Evolutionary conservation across 1,140 invertebrate genomes (phyloP).

Genomic region (Lasaia peninsularis): DNA sequence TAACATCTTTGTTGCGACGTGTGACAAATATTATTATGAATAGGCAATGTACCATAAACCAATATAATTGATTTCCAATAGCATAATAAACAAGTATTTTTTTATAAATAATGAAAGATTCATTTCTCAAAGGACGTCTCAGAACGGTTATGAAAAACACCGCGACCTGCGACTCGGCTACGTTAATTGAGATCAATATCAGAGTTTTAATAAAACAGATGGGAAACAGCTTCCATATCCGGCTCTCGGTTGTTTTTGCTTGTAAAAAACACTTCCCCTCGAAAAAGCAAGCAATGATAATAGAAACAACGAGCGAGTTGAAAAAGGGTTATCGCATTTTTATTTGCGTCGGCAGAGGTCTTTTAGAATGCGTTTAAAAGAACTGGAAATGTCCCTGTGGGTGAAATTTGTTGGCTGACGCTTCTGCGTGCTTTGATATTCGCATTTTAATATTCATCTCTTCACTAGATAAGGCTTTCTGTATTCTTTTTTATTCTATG

Average conservation of each 20-base stretch:
- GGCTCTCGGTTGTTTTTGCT: constrained; percentile 52
- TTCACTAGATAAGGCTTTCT: constrained; percentile 9
- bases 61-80: no score
- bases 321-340: constrained; percentile 65
- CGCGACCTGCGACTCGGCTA: constrained; percentile 23
- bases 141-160: constrained; percentile 7
- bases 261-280: constrained; percentile 32
- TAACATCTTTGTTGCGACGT: no score
- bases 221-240: constrained; percentile 64
- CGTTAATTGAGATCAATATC: constrained; percentile 60
- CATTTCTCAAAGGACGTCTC: neutral
- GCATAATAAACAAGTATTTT: no score
- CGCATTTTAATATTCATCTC: constrained; percentile 7
- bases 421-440: constrained; percentile 6
- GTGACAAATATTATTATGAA: no score
- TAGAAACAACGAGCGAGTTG: constrained; percentile 61
- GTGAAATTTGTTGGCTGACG: constrained; percentile 8
- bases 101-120: neutral
- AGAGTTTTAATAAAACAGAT: constrained; percentile 71
- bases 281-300: constrained; percentile 60
- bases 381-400: constrained; percentile 6
- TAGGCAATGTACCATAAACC: no score
- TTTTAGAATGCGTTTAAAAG: constrained; percentile 49
- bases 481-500: constrained; percentile 1
- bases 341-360: constrained; percentile 48